Conservation (phyloP, 1,140 invertebrate genomes). For the Nasonia giraulti region DNA sequence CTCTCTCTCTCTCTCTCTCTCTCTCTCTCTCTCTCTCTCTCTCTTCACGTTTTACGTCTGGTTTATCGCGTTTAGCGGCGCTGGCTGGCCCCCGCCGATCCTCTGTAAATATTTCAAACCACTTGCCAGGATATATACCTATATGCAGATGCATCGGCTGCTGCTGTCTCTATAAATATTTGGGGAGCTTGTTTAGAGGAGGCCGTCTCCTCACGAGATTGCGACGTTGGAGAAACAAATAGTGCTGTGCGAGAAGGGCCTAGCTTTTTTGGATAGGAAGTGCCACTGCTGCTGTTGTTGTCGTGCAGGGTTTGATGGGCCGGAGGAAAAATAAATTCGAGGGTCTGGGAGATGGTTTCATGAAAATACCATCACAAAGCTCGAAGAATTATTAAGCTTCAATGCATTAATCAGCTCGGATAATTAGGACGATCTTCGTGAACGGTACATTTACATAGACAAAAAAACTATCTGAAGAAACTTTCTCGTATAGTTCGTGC, state of each 20-base stretch:
- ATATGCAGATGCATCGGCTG: background rate
- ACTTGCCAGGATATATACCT: background rate
- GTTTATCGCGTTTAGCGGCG: background rate
- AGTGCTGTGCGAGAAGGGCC: background rate
- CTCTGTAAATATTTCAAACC: constrained; percentile 44
- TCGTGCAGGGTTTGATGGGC: background rate
- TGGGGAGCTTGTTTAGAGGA: constrained; percentile 1
- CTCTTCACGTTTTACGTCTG: constrained; percentile 8
- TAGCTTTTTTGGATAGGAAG: background rate
- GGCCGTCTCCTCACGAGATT: background rate
- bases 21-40: background rate
- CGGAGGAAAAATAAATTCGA: background rate
- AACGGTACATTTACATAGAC: background rate
- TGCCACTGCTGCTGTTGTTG: too few species aligned
- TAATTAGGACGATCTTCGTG: too few species aligned
- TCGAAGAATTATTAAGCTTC: too few species aligned
- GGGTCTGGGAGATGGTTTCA: too few species aligned
- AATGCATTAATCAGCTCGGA: too few species aligned
- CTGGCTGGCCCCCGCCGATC: background rate
- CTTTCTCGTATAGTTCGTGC: background rate
- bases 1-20: background rate
- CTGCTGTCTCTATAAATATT: constrained; percentile 37
- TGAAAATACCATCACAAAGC: too few species aligned
- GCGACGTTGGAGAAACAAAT: constrained; percentile 12
- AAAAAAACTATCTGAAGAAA: background rate